Evolutionary conservation across 23 tunicate species (phyloP), one percentile per base, ranked within the genome.

Genomic region (Corella eumyota): DNA sequence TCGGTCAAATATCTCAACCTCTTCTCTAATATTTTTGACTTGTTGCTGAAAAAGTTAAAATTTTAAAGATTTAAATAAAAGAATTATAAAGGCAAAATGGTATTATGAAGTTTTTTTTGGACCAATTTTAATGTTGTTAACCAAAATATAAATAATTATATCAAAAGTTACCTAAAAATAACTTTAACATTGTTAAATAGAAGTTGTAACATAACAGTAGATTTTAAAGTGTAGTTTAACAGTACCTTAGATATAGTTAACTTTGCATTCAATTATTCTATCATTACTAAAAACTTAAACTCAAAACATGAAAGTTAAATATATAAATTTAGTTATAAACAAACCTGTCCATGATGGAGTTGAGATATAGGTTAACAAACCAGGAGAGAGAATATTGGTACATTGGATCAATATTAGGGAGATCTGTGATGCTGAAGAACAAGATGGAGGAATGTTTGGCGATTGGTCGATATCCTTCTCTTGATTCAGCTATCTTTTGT

Each of bases 321-420:
- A n/a, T n/a, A n/a, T n/a, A n/a, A n/a, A n/a, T n/a, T n/a, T n/a
- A n/a, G n/a, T 40, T 9, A 40, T 45, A 25, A 19, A 30, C 71
- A 30, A 25, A 85, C 95, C 95, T 85, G 54, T 90, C 90, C 32
- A 58, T 22, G 29, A 92, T 92, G 27, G 98, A 82, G 71, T 76
- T 75, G 72, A 83, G 53, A 45, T 92, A 92, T 36, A 92, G 80
- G 40, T 92, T 92, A 66, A 92, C 80, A 45, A 92, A 92, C 98
- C 98, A 92, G n/a, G 67, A 60, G 32, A 92, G 77, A 2, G 98
- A 92, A 40, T 92, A 92, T 37, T 92, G 98, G 66, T 92, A 92
- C 98, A 92, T 92, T 1, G 98, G 98, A 71, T 92, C 98, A 55
- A 92, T 92, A 62, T 92, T 92, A 11, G 98, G 98, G 7, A 92